phyloP scores from a whole-genome alignment of 2,888 invertebrate species.

The Phyllotreta striolata region DNA sequence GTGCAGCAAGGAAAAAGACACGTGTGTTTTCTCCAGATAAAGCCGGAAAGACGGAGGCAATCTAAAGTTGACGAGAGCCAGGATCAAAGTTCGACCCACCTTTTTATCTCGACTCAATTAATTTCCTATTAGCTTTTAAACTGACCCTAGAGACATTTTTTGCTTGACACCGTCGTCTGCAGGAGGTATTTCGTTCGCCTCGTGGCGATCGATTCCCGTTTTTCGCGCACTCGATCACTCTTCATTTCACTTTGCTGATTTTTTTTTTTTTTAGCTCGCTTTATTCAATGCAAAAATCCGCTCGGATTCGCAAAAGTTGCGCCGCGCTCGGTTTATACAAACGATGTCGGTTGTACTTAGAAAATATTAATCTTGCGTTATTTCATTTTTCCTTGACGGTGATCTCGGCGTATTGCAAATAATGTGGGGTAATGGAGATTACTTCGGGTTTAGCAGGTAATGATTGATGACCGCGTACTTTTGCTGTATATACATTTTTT shows the following conservation, averaged over 20 bases:
- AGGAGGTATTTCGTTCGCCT: slow-evolving; percentile 30
- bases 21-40: slow-evolving; percentile 52
- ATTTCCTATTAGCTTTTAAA: slow-evolving; percentile 51
- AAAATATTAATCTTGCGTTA: slow-evolving; percentile 27
- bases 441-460: slow-evolving; percentile 26
- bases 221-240: neutral
- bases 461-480: slow-evolving; percentile 33
- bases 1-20: slow-evolving; percentile 53
- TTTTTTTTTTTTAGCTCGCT: too few species aligned
- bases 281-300: too few species aligned
- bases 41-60: slow-evolving; percentile 55
- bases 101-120: slow-evolving; percentile 58
- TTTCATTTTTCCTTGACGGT: slow-evolving; percentile 26
- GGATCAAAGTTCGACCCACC: slow-evolving; percentile 57
- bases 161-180: slow-evolving; percentile 29
- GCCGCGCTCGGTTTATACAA: slow-evolving; percentile 13
- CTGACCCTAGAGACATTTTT: slow-evolving; percentile 48
- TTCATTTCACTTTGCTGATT: too few species aligned
- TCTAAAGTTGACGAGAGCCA: slow-evolving; percentile 59
- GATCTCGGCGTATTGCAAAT: slow-evolving; percentile 28
- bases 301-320: too few species aligned
- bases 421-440: slow-evolving; percentile 34
- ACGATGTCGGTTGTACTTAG: slow-evolving; percentile 21
- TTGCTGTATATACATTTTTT: slow-evolving; percentile 33
- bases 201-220: slow-evolving; percentile 18